Percentiles rank a stretch among this genome's conserved stretches.
phyloP scores from a whole-genome alignment of 2,888 invertebrate species.

The Chrysolina oricalcia region DNA sequence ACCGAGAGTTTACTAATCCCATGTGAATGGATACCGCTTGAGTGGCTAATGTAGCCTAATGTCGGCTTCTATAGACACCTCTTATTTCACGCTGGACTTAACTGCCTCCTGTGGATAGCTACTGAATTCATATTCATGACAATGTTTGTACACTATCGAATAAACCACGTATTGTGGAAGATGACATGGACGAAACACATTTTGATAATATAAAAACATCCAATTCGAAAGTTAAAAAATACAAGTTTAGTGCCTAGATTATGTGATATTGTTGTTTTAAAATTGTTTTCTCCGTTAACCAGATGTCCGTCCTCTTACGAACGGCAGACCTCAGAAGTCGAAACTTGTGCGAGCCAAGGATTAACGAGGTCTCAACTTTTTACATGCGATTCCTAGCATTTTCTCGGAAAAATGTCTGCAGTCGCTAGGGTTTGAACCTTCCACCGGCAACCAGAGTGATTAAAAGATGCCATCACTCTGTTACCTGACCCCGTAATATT shows the following conservation, averaged over 20 bases:
- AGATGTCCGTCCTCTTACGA: too few relatives aligned
- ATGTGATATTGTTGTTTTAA: too few relatives aligned
- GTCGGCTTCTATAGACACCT: slow-evolving; percentile 63
- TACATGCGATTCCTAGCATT: too few relatives aligned
- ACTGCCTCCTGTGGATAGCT: slow-evolving; percentile 46
- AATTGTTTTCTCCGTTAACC: too few relatives aligned
- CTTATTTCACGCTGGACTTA: slow-evolving; percentile 46
- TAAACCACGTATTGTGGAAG: background rate
- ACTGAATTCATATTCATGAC: slow-evolving; percentile 34
- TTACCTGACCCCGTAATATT: too few relatives aligned
- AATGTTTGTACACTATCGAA: slow-evolving; percentile 17
- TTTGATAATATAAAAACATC: background rate
- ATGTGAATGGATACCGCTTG: slow-evolving; percentile 60
- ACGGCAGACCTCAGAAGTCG: too few relatives aligned
- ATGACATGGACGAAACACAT: background rate
- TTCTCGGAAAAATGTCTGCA: too few relatives aligned
- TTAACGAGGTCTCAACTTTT: too few relatives aligned
- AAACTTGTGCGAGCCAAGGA: too few relatives aligned
- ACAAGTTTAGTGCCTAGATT: background rate
- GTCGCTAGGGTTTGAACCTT: too few relatives aligned
- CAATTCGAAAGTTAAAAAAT: background rate
- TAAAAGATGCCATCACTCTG: too few relatives aligned
- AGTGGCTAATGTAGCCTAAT: slow-evolving; percentile 67
- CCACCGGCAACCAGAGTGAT: too few relatives aligned
- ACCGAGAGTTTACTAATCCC: slow-evolving; percentile 47